These are phyloP conservation scores for Cheilosia urbana DNA, from an alignment of 2,888 invertebrate genomes.

Conservation along the genomic window DNA sequence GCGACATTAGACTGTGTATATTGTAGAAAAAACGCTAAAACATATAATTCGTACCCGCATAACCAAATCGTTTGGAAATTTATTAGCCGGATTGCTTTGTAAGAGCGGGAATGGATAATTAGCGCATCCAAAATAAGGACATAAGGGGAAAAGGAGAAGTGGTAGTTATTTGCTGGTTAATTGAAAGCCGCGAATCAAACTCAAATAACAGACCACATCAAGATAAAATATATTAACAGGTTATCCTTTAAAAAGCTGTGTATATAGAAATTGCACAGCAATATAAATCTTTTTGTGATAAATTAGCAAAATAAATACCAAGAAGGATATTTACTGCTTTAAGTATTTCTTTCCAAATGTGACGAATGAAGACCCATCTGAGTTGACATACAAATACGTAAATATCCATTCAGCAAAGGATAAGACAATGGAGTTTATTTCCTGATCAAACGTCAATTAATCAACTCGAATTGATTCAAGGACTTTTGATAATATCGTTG, in stretches of 20 bases:
- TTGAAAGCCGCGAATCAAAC: slow-evolving; percentile 24
- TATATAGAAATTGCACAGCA: neutral
- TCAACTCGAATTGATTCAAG: slow-evolving; percentile 36
- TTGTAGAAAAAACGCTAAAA: neutral
- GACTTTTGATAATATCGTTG: slow-evolving; percentile 42
- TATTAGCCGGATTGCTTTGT: slow-evolving; percentile 52
- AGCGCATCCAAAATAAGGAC: slow-evolving; percentile 39
- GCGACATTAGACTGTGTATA: slow-evolving; percentile 1
- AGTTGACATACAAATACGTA: neutral
- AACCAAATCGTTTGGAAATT: slow-evolving; percentile 59
- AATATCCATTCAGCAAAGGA: neutral
- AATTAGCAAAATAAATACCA: neutral
- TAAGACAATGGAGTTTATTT: neutral
- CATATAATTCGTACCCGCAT: slow-evolving; percentile 44
- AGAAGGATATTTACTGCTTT: no score
- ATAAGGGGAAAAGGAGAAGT: neutral
- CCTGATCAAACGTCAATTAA: slow-evolving; percentile 43
- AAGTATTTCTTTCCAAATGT: no score
- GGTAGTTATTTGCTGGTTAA: slow-evolving; percentile 9
- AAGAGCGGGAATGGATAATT: slow-evolving; percentile 43
- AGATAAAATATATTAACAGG: neutral
- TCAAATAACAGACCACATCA: slow-evolving; percentile 19
- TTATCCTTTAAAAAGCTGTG: neutral
- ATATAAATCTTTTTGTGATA: neutral
- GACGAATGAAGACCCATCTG: neutral